These are phyloP conservation scores for Bombylius discolor DNA, from an alignment of 2,888 invertebrate species.

Conservation along the genomic window DNA sequence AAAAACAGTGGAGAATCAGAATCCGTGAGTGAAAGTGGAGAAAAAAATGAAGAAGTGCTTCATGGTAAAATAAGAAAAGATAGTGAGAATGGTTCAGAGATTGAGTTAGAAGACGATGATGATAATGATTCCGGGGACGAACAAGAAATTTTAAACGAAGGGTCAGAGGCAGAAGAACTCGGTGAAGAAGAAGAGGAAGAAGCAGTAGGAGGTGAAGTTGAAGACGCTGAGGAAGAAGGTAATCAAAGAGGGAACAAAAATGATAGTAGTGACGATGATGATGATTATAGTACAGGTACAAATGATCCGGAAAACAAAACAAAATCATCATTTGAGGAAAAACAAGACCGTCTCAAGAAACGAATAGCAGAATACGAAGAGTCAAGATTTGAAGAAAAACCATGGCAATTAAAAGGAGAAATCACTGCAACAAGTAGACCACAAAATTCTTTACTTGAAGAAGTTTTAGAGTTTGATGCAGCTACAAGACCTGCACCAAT, in stretches of 20 bases:
- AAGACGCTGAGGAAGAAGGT: conserved; percentile 15
- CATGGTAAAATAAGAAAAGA: conserved; percentile 16
- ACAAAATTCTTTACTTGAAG: conserved; percentile 83
- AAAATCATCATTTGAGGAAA: conserved; percentile 57
- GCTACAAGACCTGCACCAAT: conserved; percentile 74
- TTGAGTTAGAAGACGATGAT: conserved; percentile 32
- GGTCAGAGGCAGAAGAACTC: conserved; percentile 13
- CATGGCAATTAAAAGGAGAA: conserved; percentile 93
- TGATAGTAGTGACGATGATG: conserved; percentile 12
- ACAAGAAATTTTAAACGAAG: conserved; percentile 16
- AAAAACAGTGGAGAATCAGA: conserved; percentile 19
- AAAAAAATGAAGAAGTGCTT: conserved; percentile 19
- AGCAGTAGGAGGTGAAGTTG: conserved; percentile 15
- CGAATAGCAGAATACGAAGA: conserved; percentile 59
- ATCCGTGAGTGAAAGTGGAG: conserved; percentile 16
- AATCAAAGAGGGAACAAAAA: conserved; percentile 11
- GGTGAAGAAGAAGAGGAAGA: conserved; percentile 19
- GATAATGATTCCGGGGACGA: conserved; percentile 23
- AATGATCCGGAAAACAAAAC: conserved; percentile 16
- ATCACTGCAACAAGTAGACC: conserved; percentile 65
- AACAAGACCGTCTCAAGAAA: conserved; percentile 57
- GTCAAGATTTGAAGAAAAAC: conserved; percentile 58
- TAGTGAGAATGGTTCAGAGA: conserved; percentile 20
- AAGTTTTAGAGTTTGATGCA: conserved; percentile 81
- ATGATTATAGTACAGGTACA: conserved; percentile 10